Evolutionary conservation across 1,140 invertebrate genomes (phyloP), one percentile per base, ranked within the genome.

Genomic region (Dendroctonus valens): DNA sequence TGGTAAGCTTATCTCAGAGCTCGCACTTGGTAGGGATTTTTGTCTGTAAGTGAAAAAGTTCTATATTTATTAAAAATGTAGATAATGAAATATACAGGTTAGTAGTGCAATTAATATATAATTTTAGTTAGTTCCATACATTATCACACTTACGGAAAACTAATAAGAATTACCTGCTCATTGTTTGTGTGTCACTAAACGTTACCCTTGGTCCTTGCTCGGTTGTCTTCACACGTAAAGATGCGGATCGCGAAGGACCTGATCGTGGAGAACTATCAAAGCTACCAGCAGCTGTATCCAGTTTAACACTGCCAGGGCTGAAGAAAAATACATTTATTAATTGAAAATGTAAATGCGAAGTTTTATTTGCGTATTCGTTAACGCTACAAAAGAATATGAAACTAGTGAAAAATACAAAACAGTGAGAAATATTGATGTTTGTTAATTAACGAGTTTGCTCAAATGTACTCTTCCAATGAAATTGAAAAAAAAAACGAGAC

Each of bases 161-260:
- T 9, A n/a, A 5, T 46, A 46, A 44, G 42, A 44, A 9, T 7
- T 41, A 82, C 81, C 81, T 81, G 74, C 80, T 81, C 76, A 83
- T 83, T 57, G 80, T 82, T 60, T 84, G 83, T 11, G 83, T 81
- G 68, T 87, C 85, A 65, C 83, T 84, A 69, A 87, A 88, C 0
- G 85, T 86, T 9, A 87, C 85, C 72, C 84, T 79, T 48, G 84
- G 84, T 42, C 82, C 84, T 48, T 75, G 74, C 37, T 76, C 74
- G 8, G 73, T 70, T 41, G 70, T 79, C 70, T 81, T 80, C 5
- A 86, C 86, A 64, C 87, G 83, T 7, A 92, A 78, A 0, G 90
- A 91, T n/a, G 89, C 86, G 14, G 88, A 89, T 59, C 89, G 83
- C 2, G 85, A 88, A 8, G 89, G 89, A 44, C 89, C 89, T 58